Percentiles rank a stretch among this genome's conserved stretches.
phyloP scores from a whole-genome alignment of 2,797 vertebrate genomes.

The Spea hammondii region DNA sequence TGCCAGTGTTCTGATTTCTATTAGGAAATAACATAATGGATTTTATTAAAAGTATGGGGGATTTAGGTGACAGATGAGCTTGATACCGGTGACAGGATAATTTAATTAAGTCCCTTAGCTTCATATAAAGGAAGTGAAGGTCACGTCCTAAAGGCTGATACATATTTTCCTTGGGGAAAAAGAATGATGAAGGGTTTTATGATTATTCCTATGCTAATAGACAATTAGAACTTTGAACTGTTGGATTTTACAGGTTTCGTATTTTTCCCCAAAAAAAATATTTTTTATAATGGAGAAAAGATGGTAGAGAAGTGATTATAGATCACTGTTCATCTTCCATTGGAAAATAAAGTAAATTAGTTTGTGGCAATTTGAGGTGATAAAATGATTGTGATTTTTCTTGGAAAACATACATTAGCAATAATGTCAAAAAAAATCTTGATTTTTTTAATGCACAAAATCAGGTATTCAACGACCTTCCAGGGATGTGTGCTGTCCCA shows the following conservation, averaged over 20 bases:
- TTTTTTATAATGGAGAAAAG: neutral
- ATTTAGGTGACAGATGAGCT: conserved; percentile 48
- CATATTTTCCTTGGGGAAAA: conserved; percentile 54
- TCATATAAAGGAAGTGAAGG: conserved; percentile 57
- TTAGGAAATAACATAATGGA: conserved; percentile 18
- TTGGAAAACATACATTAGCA: too few relatives aligned
- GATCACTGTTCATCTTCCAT: too few relatives aligned
- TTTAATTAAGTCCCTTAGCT: conserved; percentile 45
- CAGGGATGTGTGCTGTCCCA: neutral
- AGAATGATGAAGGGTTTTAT: conserved; percentile 56
- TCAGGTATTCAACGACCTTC: neutral
- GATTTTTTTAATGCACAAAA: too few relatives aligned
- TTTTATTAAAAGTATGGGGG: conserved; percentile 32
- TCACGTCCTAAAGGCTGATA: conserved; percentile 56
- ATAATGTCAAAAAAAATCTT: too few relatives aligned
- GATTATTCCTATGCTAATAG: conserved; percentile 56
- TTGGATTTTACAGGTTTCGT: conserved; percentile 41
- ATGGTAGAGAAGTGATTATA: neutral
- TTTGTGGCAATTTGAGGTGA: too few relatives aligned
- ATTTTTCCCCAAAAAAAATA: neutral
- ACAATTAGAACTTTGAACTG: conserved; percentile 45
- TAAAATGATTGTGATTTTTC: too few relatives aligned
- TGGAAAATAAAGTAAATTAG: too few relatives aligned
- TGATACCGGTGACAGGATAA: conserved; percentile 46
- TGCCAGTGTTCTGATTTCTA: conserved; percentile 31